phyloP scores from a whole-genome alignment of 2,888 invertebrate genomes.

The Hirtodrosophila duncani region DNA sequence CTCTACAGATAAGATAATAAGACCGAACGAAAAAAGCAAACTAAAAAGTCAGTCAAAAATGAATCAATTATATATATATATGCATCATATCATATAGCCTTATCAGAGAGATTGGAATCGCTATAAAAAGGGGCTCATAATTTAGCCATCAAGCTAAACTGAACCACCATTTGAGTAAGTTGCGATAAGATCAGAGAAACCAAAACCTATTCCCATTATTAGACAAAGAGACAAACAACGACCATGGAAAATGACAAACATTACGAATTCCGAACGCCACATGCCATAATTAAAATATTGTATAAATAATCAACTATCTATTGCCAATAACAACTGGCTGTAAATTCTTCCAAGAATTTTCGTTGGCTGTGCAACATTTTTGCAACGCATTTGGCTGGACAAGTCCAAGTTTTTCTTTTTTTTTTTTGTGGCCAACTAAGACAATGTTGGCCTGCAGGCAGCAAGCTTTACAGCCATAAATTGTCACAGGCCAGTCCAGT shows the following conservation, averaged over 20 bases:
- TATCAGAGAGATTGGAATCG: constrained; percentile 14
- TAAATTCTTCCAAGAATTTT: constrained; percentile 63
- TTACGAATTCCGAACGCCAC: constrained; percentile 26
- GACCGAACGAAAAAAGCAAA: too few relatives aligned
- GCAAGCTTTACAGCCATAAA: constrained; percentile 63
- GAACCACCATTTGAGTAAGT: constrained; percentile 4
- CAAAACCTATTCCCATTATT: constrained; percentile 3
- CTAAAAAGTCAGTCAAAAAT: constrained; percentile 16
- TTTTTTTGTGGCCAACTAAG: constrained; percentile 45
- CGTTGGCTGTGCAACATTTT: constrained; percentile 11
- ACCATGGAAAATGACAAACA: constrained; percentile 9
- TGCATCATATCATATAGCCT: neutral
- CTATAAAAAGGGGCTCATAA: constrained; percentile 4
- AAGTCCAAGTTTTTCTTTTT: constrained; percentile 39
- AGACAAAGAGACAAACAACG: neutral
- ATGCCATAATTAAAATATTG: constrained; percentile 33
- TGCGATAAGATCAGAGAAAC: constrained; percentile 14
- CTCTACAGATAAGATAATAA: constrained; percentile 21
- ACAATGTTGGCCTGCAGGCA: constrained; percentile 20
- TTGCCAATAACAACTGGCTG: constrained; percentile 9
- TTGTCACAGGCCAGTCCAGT: constrained; percentile 47
- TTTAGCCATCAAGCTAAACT: constrained; percentile 25
- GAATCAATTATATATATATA: constrained; percentile 33
- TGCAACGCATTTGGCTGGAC: constrained; percentile 46
- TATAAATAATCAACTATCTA: constrained; percentile 22